phyloP scores from a whole-genome alignment of 1,140 invertebrate genomes.

The Gryllus bimaculatus region DNA sequence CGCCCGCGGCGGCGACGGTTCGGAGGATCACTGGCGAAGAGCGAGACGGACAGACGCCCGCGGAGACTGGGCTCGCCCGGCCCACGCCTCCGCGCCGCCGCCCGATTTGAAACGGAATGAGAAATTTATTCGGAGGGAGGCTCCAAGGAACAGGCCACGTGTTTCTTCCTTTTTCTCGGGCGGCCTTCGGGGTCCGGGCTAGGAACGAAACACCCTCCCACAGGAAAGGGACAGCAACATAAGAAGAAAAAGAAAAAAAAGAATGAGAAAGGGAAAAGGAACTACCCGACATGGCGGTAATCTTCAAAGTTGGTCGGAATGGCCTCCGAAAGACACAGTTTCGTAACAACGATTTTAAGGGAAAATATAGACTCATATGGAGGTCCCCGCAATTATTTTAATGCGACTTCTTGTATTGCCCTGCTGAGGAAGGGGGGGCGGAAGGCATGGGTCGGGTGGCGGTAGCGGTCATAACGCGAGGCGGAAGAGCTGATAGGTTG shows the following conservation, averaged over 20 bases:
- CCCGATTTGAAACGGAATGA: background rate
- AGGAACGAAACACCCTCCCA: background rate
- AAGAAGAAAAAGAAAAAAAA: too few relatives aligned
- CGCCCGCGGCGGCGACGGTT: background rate
- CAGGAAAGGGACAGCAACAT: background rate
- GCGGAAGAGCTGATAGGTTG: background rate
- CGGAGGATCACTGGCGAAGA: background rate
- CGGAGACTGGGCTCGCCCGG: background rate
- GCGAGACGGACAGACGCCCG: background rate
- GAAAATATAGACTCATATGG: background rate
- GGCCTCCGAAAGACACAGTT: background rate
- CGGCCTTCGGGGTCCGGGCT: background rate
- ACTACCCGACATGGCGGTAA: background rate
- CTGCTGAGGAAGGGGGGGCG: background rate
- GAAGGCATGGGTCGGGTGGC: background rate
- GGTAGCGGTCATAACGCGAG: background rate
- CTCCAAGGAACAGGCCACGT: background rate
- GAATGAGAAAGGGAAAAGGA: background rate
- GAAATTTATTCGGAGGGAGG: slow-evolving; percentile 1
- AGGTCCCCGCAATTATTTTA: background rate
- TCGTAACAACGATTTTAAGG: slow-evolving; percentile 1
- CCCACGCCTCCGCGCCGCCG: background rate
- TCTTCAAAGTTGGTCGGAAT: background rate
- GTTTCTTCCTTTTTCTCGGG: background rate
- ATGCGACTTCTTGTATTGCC: background rate